phyloP scores from a whole-genome alignment of 2,888 invertebrate species.

The Arge pagana region DNA sequence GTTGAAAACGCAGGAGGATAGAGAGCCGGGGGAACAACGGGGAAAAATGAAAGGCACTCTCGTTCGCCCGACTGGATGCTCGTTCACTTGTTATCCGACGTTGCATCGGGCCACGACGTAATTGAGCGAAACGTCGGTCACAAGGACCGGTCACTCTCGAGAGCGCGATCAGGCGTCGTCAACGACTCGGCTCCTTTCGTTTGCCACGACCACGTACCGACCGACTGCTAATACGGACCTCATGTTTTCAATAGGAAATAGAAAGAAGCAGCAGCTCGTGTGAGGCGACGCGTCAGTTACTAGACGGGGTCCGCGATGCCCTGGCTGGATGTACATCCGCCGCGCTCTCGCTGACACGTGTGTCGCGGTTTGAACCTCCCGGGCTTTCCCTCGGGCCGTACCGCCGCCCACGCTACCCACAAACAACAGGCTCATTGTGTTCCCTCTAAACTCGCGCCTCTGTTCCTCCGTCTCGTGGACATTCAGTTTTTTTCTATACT shows the following conservation, averaged over 20 bases:
- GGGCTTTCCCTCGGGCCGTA: not conserved
- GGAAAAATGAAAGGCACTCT: slow-evolving; percentile 41
- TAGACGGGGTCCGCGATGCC: not conserved
- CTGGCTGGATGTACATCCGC: not conserved
- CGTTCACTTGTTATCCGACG: slow-evolving; percentile 24
- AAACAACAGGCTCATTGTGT: slow-evolving; percentile 44
- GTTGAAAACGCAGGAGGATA: no score
- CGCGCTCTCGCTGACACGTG: not conserved
- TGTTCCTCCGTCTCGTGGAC: no score
- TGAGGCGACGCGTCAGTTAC: not conserved
- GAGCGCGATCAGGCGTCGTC: slow-evolving; percentile 17
- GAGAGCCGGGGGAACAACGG: no score
- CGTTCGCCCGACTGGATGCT: slow-evolving; percentile 23
- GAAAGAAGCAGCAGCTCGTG: slow-evolving; percentile 5
- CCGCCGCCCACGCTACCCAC: not conserved
- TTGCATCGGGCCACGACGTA: slow-evolving; percentile 39
- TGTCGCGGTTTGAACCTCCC: slow-evolving; percentile 6
- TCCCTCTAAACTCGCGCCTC: not conserved
- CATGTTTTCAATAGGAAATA: slow-evolving; percentile 38
- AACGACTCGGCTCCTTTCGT: slow-evolving; percentile 32
- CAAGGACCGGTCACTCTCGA: slow-evolving; percentile 22
- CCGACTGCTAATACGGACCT: slow-evolving; percentile 47
- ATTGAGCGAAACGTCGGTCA: slow-evolving; percentile 46
- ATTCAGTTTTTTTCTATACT: no score
- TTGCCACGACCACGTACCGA: no score